Conservation (phyloP, 2,888 invertebrate genomes). For the Pristionchus arcanus region DNA sequence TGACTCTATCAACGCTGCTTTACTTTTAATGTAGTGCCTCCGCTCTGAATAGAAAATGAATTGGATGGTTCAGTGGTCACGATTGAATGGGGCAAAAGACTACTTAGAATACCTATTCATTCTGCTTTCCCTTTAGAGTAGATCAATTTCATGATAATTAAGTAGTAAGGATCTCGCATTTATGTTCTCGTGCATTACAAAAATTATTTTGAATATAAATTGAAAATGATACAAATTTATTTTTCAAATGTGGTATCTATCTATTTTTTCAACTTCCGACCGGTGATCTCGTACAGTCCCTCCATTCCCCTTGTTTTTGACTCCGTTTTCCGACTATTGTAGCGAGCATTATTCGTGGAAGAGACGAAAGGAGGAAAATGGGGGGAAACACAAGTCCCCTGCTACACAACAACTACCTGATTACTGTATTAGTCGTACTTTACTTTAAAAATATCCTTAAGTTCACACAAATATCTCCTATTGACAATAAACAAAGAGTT, state of each 20-base stretch:
- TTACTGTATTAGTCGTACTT: not conserved
- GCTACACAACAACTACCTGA: not conserved
- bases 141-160: too few species aligned
- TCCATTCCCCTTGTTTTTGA: slow-evolving; percentile 3
- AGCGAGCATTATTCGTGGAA: slow-evolving; percentile 1
- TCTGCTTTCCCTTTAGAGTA: too few species aligned
- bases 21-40: not conserved
- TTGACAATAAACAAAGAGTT: not conserved
- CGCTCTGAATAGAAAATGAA: not conserved
- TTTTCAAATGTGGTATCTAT: too few species aligned
- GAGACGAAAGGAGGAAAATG: not conserved
- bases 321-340: slow-evolving; percentile 22
- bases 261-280: not conserved
- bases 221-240: not conserved
- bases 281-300: not conserved
- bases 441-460: not conserved
- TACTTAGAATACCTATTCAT: too few species aligned
- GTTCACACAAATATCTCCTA: not conserved
- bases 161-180: too few species aligned
- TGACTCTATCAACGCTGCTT: not conserved
- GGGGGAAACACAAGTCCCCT: not conserved
- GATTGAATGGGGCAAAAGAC: not conserved
- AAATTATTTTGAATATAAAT: too few species aligned
- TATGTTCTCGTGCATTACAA: too few species aligned
- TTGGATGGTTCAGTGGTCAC: not conserved